Percentiles rank a stretch among this genome's conserved stretches.
These are phyloP conservation scores for Nothura maculosa DNA, from an alignment of 2,797 vertebrate species.

Conservation along the genomic window DNA sequence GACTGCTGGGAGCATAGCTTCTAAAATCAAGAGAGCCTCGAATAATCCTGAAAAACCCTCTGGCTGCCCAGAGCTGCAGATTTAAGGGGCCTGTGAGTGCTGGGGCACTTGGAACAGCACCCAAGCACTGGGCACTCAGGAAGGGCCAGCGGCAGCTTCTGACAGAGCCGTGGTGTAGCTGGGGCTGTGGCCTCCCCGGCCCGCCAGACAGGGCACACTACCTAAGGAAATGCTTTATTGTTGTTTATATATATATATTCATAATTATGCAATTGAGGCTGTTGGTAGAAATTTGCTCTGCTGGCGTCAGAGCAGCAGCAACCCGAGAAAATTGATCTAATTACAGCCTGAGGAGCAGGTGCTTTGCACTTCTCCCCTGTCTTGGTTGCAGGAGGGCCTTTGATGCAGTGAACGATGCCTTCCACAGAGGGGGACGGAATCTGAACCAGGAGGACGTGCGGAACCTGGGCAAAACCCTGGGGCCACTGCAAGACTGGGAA, in stretches of 20 bases:
- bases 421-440: neutral
- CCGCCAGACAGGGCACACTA: neutral
- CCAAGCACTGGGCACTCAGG: neutral
- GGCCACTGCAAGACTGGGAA: neutral
- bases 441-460: neutral
- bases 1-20: neutral
- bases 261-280: too few species aligned
- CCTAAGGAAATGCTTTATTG: neutral
- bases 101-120: fast-evolving
- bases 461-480: neutral
- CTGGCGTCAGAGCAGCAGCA: neutral
- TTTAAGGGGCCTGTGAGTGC: neutral
- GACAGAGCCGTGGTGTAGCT: neutral
- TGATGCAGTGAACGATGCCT: neutral
- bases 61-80: neutral
- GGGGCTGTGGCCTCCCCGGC: neutral
- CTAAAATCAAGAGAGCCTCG: neutral
- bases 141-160: neutral
- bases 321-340: fast-evolving
- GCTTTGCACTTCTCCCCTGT: neutral
- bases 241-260: too few species aligned
- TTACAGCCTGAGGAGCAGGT: neutral
- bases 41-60: neutral
- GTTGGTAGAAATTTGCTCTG: neutral
- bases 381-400: neutral